Conservation (phyloP, 1,140 invertebrate genomes). For the Ips nitidus region DNA sequence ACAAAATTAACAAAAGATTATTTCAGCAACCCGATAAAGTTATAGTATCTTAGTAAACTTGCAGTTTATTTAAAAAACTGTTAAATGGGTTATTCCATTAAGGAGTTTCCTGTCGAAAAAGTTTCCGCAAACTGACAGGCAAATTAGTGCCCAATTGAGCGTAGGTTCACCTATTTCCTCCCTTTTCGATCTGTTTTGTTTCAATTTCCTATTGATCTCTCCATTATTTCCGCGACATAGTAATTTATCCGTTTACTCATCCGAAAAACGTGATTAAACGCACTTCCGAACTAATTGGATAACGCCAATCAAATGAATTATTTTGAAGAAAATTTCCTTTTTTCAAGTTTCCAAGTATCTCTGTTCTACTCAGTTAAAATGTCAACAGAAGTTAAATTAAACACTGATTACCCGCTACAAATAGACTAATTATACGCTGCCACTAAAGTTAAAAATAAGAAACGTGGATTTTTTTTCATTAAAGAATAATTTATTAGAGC, state of each 20-base stretch:
- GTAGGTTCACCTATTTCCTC: conserved; percentile 8
- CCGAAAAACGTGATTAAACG: conserved; percentile 5
- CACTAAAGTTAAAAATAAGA: too few species aligned
- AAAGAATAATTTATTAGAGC: too few species aligned
- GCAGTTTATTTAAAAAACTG: too few species aligned
- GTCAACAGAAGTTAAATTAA: neutral
- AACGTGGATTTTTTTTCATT: too few species aligned
- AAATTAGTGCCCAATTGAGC: neutral
- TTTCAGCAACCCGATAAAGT: too few species aligned
- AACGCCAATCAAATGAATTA: conserved; percentile 6
- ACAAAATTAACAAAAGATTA: too few species aligned
- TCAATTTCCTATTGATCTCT: conserved; percentile 6
- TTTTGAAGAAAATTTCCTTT: neutral
- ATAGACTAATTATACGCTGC: neutral
- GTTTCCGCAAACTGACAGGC: conserved; percentile 1
- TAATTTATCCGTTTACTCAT: conserved; percentile 4
- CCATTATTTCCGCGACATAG: conserved; percentile 6
- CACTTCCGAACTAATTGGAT: conserved; percentile 1
- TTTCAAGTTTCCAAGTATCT: too few species aligned
- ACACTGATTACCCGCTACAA: neutral
- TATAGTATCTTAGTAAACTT: too few species aligned
- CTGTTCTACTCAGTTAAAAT: too few species aligned
- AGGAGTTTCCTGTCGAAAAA: neutral
- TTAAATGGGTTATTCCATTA: too few species aligned
- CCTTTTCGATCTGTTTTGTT: conserved; percentile 5